These are phyloP conservation scores for Sipha maydis DNA, from an alignment of 2,888 invertebrate species.

Conservation along the genomic window DNA sequence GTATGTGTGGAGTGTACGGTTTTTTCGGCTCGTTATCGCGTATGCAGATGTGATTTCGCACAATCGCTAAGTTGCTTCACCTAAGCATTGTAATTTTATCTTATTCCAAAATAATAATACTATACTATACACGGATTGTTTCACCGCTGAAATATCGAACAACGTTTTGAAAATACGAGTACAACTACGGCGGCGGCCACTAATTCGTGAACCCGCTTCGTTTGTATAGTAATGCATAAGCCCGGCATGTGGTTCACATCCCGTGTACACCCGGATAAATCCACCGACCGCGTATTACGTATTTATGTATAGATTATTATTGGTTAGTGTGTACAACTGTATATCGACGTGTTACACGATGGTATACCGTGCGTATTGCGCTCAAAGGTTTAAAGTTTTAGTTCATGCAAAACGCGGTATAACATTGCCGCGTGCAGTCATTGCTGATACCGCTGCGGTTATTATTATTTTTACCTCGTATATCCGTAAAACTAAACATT, in stretches of 20 bases:
- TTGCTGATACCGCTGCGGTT: background rate
- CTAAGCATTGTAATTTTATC: too few relatives aligned
- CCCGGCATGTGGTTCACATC: conserved; percentile 14
- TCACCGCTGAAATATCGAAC: conserved; percentile 23
- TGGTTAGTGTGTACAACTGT: background rate
- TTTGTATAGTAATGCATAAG: background rate
- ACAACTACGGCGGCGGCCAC: background rate
- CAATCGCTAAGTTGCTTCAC: background rate
- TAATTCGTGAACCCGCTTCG: background rate
- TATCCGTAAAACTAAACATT: background rate
- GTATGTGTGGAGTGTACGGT: too few relatives aligned
- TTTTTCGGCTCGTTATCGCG: background rate
- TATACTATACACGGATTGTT: background rate
- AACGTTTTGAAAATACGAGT: background rate
- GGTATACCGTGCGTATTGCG: background rate
- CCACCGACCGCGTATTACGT: background rate
- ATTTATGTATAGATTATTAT: background rate
- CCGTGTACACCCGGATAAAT: background rate
- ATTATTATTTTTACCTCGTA: background rate
- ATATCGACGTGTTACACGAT: background rate
- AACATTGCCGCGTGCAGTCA: too few relatives aligned
- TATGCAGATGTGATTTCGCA: background rate
- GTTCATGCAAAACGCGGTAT: background rate
- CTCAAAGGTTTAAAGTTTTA: background rate
- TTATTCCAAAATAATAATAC: too few relatives aligned